Conservation (phyloP, 2,797 vertebrate genomes). For the Chelon auratus region DNA sequence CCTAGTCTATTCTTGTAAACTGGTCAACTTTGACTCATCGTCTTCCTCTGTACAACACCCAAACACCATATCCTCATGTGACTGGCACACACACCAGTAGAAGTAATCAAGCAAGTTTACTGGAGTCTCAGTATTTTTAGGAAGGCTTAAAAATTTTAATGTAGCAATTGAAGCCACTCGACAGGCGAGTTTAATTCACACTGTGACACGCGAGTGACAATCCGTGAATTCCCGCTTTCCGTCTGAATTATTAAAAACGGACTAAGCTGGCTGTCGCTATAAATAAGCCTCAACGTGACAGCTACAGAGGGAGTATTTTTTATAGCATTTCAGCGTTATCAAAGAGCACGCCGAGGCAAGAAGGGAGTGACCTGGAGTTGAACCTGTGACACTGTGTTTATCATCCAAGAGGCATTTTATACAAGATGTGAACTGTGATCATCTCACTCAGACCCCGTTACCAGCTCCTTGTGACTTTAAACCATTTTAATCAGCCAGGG, state of each 20-base stretch:
- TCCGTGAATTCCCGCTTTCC: conserved; percentile 48
- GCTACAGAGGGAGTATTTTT: conserved; percentile 53
- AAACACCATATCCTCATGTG: background rate
- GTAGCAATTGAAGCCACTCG: conserved; percentile 25
- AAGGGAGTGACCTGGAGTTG: conserved; percentile 56
- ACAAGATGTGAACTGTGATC: conserved; percentile 53
- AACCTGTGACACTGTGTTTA: conserved; percentile 55
- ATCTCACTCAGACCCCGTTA: conserved; percentile 24
- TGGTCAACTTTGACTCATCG: no score
- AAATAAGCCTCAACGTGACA: conserved; percentile 62
- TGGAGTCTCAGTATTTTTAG: conserved; percentile 31
- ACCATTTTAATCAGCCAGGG: conserved; percentile 28
- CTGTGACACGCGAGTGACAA: conserved; percentile 49
- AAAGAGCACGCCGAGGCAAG: conserved; percentile 20
- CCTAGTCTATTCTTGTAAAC: no score
- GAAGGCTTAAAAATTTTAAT: conserved; percentile 29
- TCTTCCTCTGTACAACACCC: no score
- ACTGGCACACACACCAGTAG: background rate
- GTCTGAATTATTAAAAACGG: conserved; percentile 67
- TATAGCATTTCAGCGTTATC: conserved; percentile 42
- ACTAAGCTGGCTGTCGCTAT: conserved; percentile 49
- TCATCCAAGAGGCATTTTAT: conserved; percentile 58
- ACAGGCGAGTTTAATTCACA: conserved; percentile 40
- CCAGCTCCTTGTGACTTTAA: conserved; percentile 27
- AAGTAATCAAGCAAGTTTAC: conserved; percentile 31